A percentile compares a stretch with the other conserved stretches of the same genome.
These are phyloP conservation scores for Pentamera pediparva DNA, from an alignment of 53 echinoderm and acorn worm genomes.

Conservation along the genomic window DNA sequence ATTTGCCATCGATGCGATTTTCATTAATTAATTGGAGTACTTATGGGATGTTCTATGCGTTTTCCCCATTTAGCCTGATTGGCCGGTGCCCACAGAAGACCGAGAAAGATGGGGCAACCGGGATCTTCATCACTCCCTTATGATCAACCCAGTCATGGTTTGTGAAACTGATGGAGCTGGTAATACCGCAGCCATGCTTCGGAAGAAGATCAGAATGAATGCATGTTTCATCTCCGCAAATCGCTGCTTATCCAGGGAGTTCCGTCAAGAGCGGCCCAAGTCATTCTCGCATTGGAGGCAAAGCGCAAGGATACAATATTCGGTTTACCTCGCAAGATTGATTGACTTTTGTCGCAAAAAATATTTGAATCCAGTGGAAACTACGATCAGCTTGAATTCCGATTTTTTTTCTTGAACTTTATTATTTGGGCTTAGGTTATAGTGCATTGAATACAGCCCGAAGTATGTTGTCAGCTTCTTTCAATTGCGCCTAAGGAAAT, in stretches of 20 bases:
- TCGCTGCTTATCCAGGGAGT: background rate
- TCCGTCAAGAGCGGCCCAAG: background rate
- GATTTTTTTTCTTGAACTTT: conserved; percentile 1
- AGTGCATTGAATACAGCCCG: conserved; percentile 28
- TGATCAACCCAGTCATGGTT: conserved; percentile 21
- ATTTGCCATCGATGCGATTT: background rate
- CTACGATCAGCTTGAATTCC: background rate
- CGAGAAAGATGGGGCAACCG: background rate
- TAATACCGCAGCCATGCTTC: background rate
- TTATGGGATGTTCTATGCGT: background rate
- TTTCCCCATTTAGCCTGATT: too few relatives aligned
- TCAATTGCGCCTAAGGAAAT: too few relatives aligned
- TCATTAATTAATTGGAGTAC: background rate
- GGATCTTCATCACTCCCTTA: background rate
- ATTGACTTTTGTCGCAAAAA: conserved; percentile 2
- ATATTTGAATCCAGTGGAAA: background rate
- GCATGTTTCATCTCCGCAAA: conserved; percentile 2
- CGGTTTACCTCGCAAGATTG: conserved; percentile 9
- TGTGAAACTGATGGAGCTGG: conserved; percentile 18
- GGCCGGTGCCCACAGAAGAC: background rate
- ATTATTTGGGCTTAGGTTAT: background rate
- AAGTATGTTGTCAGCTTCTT: conserved; percentile 25
- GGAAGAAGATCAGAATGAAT: conserved; percentile 3
- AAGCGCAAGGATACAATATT: conserved; percentile 7
- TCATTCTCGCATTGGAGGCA: conserved; percentile 7